Evolutionary conservation across 2,113 vertebrate genomes (phyloP).

Genomic region (Indri indri): DNA sequence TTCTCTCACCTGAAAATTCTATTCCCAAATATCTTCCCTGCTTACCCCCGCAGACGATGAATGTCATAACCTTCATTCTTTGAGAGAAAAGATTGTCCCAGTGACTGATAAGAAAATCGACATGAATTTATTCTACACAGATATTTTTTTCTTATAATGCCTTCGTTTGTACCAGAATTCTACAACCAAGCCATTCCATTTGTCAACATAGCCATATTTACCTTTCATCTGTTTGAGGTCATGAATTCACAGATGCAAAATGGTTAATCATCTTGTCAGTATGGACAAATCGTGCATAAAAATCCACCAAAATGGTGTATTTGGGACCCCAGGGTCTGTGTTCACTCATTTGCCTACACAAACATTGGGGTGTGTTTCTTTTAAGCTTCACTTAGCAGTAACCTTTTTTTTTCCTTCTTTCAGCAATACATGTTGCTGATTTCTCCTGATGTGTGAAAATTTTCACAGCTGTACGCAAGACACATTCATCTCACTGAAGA

Average conservation of each 20-base stretch:
- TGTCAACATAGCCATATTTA: constrained; percentile 34
- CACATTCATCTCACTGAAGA: constrained; percentile 47
- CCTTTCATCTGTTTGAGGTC: constrained; percentile 51
- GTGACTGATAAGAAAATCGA: not conserved
- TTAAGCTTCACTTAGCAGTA: constrained; percentile 56
- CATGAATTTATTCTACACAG: not conserved
- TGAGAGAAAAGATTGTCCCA: not conserved
- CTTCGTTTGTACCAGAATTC: constrained; percentile 45
- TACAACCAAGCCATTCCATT: constrained; percentile 42
- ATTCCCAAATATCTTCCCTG: not conserved
- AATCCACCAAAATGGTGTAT: constrained; percentile 28
- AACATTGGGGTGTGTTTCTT: constrained; percentile 43
- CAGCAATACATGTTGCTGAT: constrained; percentile 34
- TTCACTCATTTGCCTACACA: constrained; percentile 34
- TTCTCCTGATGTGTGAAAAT: constrained; percentile 68
- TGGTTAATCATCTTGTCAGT: constrained; percentile 48
- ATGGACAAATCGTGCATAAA: constrained; percentile 12
- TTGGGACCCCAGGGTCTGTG: constrained; percentile 1
- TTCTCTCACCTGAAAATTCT: constrained; percentile 1
- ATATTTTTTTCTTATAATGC: not conserved
- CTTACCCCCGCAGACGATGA: not conserved
- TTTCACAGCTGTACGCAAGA: constrained; percentile 67
- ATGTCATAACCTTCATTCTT: not conserved
- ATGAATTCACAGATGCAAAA: constrained; percentile 50
- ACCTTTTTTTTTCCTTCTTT: not conserved